A percentile compares a stretch with the other conserved stretches of the same genome.
phyloP scores from a whole-genome alignment of 2,888 invertebrate genomes.

The Melieria omissa region DNA sequence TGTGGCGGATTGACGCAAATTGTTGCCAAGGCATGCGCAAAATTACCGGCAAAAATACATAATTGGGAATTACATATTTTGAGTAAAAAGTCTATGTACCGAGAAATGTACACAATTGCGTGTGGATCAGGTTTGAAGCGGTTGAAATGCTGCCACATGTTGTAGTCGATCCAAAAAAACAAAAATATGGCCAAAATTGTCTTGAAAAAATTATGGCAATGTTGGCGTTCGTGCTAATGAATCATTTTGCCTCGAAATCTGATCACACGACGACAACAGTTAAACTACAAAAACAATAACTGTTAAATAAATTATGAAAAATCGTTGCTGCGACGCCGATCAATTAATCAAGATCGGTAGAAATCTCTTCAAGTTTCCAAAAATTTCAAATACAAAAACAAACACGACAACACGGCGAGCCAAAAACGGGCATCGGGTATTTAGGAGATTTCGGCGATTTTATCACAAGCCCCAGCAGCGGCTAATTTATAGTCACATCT shows the following conservation, averaged over 20 bases:
- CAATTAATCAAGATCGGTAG: conserved; percentile 18
- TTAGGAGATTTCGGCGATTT: background rate
- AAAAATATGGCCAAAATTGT: background rate
- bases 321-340: conserved; percentile 3
- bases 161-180: background rate
- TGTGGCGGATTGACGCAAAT: too few species aligned
- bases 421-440: background rate
- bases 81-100: too few species aligned
- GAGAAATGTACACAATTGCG: too few species aligned
- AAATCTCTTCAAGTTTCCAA: conserved; percentile 1
- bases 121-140: too few species aligned
- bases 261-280: conserved; percentile 1
- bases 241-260: background rate
- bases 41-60: too few species aligned
- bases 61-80: too few species aligned
- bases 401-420: background rate
- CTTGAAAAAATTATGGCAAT: too few species aligned
- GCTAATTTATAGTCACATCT: background rate
- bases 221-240: background rate
- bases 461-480: background rate
- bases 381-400: conserved; percentile 2
- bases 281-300: background rate
- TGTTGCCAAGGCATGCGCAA: too few species aligned
- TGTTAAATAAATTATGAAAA: background rate
- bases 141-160: too few species aligned